Evolutionary conservation across 2,797 vertebrate genomes (phyloP).

Genomic region (Acrossocheilus fasciatus): DNA sequence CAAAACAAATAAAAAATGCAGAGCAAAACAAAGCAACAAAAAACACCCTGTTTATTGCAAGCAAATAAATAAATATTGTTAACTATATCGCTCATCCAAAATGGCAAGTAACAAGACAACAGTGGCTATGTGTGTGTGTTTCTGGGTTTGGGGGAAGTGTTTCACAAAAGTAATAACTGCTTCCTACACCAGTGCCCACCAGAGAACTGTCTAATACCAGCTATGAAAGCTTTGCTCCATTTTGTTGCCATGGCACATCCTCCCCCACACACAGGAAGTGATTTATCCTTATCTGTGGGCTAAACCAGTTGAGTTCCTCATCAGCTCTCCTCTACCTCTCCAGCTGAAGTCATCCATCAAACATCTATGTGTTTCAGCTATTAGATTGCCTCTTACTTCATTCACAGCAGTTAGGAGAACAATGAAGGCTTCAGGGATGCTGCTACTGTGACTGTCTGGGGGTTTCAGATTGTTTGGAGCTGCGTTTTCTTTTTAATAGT

Average conservation of each 20-base stretch:
- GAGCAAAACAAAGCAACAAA: background rate
- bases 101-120: background rate
- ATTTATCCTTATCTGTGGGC: slow-evolving; percentile 36
- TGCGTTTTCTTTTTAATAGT: background rate
- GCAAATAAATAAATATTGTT: background rate
- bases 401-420: background rate
- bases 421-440: background rate
- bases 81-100: background rate
- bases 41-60: background rate
- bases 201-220: slow-evolving; percentile 29
- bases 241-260: slow-evolving; percentile 42
- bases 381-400: background rate
- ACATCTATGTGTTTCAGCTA: background rate
- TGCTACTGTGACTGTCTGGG: background rate
- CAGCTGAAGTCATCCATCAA: slow-evolving; percentile 3
- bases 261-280: slow-evolving; percentile 45
- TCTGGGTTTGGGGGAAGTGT: background rate
- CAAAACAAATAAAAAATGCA: background rate
- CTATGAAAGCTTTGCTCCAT: slow-evolving; percentile 33
- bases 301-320: slow-evolving; percentile 38
- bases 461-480: background rate
- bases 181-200: slow-evolving; percentile 31
- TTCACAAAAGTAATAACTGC: background rate
- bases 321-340: slow-evolving; percentile 7
- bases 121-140: background rate